Evolutionary conservation across 2,888 invertebrate species (phyloP).

Genomic region (Epinotia ramella): DNA sequence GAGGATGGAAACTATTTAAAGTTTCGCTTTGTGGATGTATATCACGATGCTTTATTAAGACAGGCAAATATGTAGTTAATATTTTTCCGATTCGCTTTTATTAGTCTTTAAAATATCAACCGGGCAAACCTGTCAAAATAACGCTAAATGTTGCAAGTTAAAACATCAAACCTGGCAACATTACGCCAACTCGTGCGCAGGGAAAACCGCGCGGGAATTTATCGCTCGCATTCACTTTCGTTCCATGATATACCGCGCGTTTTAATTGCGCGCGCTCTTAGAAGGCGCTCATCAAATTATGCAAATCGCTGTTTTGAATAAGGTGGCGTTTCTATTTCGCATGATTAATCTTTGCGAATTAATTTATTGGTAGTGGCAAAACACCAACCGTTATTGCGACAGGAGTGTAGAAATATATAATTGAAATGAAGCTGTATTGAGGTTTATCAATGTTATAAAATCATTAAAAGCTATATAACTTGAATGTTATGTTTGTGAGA

Average conservation of each 20-base stretch:
- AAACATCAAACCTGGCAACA: slow-evolving; percentile 23
- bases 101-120: too few relatives aligned
- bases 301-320: slow-evolving; percentile 42
- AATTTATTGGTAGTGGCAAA: slow-evolving; percentile 23
- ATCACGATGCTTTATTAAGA: too few relatives aligned
- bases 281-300: slow-evolving; percentile 45
- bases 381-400: slow-evolving; percentile 1
- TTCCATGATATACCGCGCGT: slow-evolving; percentile 36
- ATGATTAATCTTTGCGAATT: slow-evolving; percentile 34
- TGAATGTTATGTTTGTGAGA: too few relatives aligned
- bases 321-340: slow-evolving; percentile 42
- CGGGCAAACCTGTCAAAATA: not conserved
- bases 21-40: too few relatives aligned
- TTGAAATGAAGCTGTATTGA: not conserved
- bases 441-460: not conserved
- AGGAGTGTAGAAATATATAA: not conserved
- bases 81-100: too few relatives aligned
- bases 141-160: not conserved
- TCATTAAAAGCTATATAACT: too few relatives aligned
- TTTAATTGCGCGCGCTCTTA: slow-evolving; percentile 42
- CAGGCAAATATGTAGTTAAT: too few relatives aligned
- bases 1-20: too few relatives aligned
- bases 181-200: slow-evolving; percentile 20
- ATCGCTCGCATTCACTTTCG: slow-evolving; percentile 42
- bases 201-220: slow-evolving; percentile 34